Evolutionary conservation across 1,140 invertebrate genomes (phyloP), one percentile per base, ranked within the genome.

Genomic region (Hypothenemus hampei): DNA sequence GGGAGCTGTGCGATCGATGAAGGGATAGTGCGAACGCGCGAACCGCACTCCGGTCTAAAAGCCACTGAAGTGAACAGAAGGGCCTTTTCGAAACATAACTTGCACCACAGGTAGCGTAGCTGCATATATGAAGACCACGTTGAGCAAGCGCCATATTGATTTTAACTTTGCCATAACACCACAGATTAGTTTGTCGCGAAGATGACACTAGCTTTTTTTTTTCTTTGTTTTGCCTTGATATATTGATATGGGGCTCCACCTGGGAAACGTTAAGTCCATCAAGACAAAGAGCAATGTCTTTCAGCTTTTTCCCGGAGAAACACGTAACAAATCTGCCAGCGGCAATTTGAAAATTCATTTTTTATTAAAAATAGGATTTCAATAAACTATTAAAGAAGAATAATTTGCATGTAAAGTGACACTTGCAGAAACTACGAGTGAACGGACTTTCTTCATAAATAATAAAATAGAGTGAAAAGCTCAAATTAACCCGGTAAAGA

Each of bases 101-200:
- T 65, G 47, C 58, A 65, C 54, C 60, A 46, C 61, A 64, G 64
- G 56, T 59, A 65, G 58, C 60, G 59, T 64, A 59, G 60, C 64
- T 65, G 64, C 62, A 65, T 52, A 62, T 59, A 58, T 52, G 56
- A 57, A 43, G 53, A 58, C 53, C 52, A 61, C 33, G 61, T 61
- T 47, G 65, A 66, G 66, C 67, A 69, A 58, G 68, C 68, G 68
- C 66, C 68, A 69, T 69, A 69, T 69, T 68, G 68, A 69, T 69
- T 69, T 69, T 69, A 68, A 69, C 43, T 61, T 64, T 53, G 37
- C 43, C 53, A 58, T 57, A 65, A 58, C 53, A 60, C 60, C 50
- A 60, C 59, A 59, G 58, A 62, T 57, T 60, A 61, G 47, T 49
- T 57, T 64, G 62, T 60, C 62, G 60, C 56, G 43, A 56, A 59